Base-by-base conservation (phyloP, 2,113 vertebrate species). In the Ptychochromis oligacanthus region DNA sequence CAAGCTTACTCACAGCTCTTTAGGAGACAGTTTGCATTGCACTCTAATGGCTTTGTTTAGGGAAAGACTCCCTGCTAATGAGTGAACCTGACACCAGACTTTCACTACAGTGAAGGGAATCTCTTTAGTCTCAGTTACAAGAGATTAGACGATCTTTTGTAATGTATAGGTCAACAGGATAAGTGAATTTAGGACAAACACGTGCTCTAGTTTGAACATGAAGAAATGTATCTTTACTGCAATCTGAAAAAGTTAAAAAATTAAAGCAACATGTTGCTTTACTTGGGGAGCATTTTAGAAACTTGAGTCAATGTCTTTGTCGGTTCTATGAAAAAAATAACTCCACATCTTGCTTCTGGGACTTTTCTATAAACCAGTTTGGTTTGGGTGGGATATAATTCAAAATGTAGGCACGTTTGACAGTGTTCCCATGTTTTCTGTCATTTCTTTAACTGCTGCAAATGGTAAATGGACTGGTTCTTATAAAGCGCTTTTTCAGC, bases 41-140 rank as follows among this genome's bases (percentile, higher is more conserved):
- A 28, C 75, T 75, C 62, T 6, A 1, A 77, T 15, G 76, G 28
- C 43, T 87, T 85, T 77, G 70, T 85, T 75, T 59, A 10, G 5
- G 1, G 14, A 28, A 49, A 74, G 67, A 22, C 22, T 70, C 54
- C 40, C 78, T 76, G 49, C 49, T 65, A 38, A 14, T 8, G 58
- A 59, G 70, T 74, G 24, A 85, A 86, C 83, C 58, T 6, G 22
- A 87, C 79, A 91, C 86, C 57, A 24, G 8, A 81, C 75, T 72
- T 82, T 83, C 80, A 54, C 80, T 10, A 65, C 54, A 77, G 49
- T 9, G 18, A 15, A 76, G 84, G 52, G 36, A 36, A 31, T 79
- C 43, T 75, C 77, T 43, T 1, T 62, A 34, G 75, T 89, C 28
- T 89, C 75, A 10, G 38, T 67, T 67, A 54, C 75, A 58, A 10